Conservation (phyloP, 2,888 invertebrate genomes). For the Agapostemon virescens region DNA sequence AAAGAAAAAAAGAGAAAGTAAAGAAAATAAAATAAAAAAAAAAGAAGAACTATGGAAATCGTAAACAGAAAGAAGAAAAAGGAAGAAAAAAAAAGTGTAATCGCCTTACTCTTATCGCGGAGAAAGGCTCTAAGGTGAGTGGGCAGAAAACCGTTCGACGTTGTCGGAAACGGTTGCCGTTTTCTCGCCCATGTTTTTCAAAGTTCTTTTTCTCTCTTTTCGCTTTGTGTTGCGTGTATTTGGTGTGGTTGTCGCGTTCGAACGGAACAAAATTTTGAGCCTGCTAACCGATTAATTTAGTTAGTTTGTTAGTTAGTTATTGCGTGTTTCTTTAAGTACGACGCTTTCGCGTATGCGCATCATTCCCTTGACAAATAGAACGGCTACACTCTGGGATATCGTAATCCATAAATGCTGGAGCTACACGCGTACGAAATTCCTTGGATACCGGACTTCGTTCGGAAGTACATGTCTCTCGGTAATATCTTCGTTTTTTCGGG, state of each 20-base stretch:
- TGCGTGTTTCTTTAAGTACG: constrained; percentile 60
- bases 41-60: neutral
- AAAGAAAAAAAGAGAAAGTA: too few relatives aligned
- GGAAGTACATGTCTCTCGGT: constrained; percentile 57
- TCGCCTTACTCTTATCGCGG: constrained; percentile 23
- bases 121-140: constrained; percentile 27
- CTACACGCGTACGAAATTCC: constrained; percentile 56
- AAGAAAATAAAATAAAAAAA: neutral
- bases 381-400: constrained; percentile 36
- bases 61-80: neutral
- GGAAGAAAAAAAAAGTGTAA: neutral
- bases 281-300: constrained; percentile 47
- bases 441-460: constrained; percentile 46
- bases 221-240: constrained; percentile 36
- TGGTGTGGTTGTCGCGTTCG: constrained; percentile 10
- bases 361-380: constrained; percentile 32
- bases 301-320: constrained; percentile 36
- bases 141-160: constrained; percentile 38
- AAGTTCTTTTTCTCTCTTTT: constrained; percentile 22
- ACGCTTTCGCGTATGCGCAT: constrained; percentile 57
- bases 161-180: constrained; percentile 25
- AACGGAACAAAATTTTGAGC: constrained; percentile 24
- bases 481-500: constrained; percentile 53
- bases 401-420: constrained; percentile 47
- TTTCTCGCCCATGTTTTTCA: constrained; percentile 15